phyloP scores from a whole-genome alignment of 1,140 invertebrate species.

The Meloidogyne hapla region DNA sequence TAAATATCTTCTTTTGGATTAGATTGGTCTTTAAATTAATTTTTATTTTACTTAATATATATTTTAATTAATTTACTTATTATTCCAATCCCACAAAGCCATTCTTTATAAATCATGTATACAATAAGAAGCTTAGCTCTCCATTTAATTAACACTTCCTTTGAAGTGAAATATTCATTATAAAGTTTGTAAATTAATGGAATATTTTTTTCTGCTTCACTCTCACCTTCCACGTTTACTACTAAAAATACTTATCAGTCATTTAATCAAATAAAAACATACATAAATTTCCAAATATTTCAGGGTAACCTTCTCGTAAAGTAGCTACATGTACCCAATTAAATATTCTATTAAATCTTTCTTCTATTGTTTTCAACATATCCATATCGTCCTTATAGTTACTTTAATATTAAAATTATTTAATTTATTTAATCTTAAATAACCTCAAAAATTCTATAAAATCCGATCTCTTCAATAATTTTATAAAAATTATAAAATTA shows the following conservation, averaged over 20 bases:
- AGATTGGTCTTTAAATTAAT: not conserved
- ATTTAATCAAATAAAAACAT: not conserved
- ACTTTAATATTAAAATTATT: not conserved
- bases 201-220: not conserved
- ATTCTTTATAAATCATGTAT: not conserved
- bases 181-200: not conserved
- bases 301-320: not conserved
- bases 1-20: not conserved
- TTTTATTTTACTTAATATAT: not conserved
- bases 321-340: not conserved
- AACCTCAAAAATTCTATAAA: not conserved
- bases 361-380: not conserved
- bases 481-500: not conserved
- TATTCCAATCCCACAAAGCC: not conserved
- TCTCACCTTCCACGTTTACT: not conserved
- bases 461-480: not conserved
- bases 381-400: not conserved
- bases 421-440: too few relatives aligned
- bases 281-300: not conserved
- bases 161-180: not conserved
- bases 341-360: not conserved
- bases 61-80: constrained; percentile 1
- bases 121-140: not conserved
- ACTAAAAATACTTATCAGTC: not conserved
- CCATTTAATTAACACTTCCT: not conserved